Conservation (phyloP, 2,797 vertebrate species). For the Anabacerthia variegaticeps region DNA sequence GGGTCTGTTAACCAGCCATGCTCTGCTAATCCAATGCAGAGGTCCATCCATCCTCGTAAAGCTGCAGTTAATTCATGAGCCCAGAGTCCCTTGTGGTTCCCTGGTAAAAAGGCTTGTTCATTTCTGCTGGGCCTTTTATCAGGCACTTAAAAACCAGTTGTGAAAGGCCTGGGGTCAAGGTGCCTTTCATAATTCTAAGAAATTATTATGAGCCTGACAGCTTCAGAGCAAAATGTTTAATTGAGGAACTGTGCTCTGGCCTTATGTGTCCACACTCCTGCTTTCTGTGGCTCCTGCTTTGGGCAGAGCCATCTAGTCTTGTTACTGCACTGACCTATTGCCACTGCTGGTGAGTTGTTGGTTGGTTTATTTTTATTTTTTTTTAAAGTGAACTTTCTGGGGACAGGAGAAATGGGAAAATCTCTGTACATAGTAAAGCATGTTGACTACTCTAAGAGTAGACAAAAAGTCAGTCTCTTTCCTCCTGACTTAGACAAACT, state of each 20-base stretch:
- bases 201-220: not conserved
- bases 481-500: not conserved
- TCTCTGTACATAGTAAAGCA: not conserved
- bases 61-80: slow-evolving; percentile 49
- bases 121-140: slow-evolving; percentile 11
- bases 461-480: not conserved
- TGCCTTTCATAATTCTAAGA: slow-evolving; percentile 31
- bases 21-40: slow-evolving; percentile 35
- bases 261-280: not conserved
- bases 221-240: not conserved
- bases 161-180: slow-evolving; percentile 1
- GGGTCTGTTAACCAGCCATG: slow-evolving; percentile 40
- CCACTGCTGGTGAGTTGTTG: not conserved
- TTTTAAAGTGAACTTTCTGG: not conserved
- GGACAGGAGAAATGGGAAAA: not conserved
- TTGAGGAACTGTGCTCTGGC: not conserved
- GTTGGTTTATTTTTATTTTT: not conserved
- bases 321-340: not conserved
- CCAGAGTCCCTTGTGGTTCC: not conserved
- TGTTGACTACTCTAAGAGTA: not conserved
- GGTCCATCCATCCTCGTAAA: slow-evolving; percentile 48
- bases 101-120: not conserved
- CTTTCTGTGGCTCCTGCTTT: not conserved
- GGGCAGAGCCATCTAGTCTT: not conserved
- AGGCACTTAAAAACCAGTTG: slow-evolving; percentile 6